Evolutionary conservation across 2,797 vertebrate species (phyloP).

Genomic region (Muscicapa comitata): DNA sequence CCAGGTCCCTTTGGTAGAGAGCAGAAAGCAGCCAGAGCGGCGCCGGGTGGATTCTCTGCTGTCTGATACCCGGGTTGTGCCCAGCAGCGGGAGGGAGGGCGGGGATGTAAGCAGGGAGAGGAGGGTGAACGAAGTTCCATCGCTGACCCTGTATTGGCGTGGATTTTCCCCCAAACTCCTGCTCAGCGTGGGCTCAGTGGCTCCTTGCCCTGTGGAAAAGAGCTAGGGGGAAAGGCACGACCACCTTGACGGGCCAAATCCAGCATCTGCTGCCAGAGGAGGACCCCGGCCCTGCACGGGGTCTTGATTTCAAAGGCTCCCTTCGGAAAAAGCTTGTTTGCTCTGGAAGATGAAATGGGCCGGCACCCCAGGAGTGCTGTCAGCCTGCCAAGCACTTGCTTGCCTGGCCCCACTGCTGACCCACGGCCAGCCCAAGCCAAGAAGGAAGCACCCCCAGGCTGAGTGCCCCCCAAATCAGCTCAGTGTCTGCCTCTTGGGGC

Average conservation of each 20-base stretch:
- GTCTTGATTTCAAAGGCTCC: conserved; percentile 26
- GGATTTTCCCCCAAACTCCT: not conserved
- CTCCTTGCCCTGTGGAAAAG: not conserved
- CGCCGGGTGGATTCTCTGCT: conserved; percentile 19
- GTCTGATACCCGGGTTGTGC: not conserved
- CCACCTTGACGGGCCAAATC: not conserved
- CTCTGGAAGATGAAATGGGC: conserved; percentile 12
- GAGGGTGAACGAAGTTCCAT: not conserved
- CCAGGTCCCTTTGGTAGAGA: not conserved
- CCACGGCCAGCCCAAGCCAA: fast-evolving
- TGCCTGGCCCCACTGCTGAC: not conserved
- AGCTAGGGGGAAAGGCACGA: not conserved
- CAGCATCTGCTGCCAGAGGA: not conserved
- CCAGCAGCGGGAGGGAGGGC: not conserved
- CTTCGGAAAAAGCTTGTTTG: not conserved
- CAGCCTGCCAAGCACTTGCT: not conserved
- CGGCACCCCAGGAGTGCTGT: not conserved
- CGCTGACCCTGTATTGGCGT: not conserved
- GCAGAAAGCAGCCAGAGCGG: not conserved
- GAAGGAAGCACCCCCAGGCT: not conserved
- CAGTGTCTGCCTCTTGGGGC: not conserved
- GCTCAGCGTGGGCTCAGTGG: not conserved
- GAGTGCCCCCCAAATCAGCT: fast-evolving
- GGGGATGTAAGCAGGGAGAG: not conserved
- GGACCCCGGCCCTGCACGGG: not conserved